Evolutionary conservation across 1,140 invertebrate genomes (phyloP).

Genomic region (Drosophila sp.): DNA sequence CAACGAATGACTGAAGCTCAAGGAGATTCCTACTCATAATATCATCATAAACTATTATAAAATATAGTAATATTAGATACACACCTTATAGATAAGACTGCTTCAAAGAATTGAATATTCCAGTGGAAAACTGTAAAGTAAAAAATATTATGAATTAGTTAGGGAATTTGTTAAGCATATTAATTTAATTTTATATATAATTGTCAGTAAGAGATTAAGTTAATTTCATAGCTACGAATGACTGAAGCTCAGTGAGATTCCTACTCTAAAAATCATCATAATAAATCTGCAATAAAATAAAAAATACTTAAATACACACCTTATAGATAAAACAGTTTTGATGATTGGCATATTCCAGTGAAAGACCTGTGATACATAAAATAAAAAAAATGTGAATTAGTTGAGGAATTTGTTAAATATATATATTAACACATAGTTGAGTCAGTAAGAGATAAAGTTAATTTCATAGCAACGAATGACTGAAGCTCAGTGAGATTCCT

Average conservation of each 20-base stretch:
- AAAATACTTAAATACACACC: conserved; percentile 52
- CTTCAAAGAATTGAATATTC: background rate
- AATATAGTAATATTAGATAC: conserved; percentile 21
- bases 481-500: conserved; percentile 88
- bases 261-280: conserved; percentile 84
- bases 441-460: conserved; percentile 52
- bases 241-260: conserved; percentile 87
- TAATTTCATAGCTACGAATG: conserved; percentile 81
- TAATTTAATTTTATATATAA: background rate
- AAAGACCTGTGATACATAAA: conserved; percentile 29
- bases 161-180: no score
- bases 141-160: conserved; percentile 29
- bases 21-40: conserved; percentile 87
- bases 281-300: background rate
- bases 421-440: background rate
- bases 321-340: background rate
- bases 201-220: conserved; percentile 49
- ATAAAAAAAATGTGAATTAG: conserved; percentile 28
- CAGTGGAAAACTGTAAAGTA: conserved; percentile 34
- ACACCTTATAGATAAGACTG: conserved; percentile 39
- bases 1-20: conserved; percentile 85
- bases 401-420: background rate
- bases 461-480: conserved; percentile 83
- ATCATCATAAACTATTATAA: conserved; percentile 64
- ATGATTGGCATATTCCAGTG: background rate